Evolutionary conservation across 2,113 vertebrate species (phyloP), one percentile per base, ranked within the genome.

Genomic region (Nettapus auritus): DNA sequence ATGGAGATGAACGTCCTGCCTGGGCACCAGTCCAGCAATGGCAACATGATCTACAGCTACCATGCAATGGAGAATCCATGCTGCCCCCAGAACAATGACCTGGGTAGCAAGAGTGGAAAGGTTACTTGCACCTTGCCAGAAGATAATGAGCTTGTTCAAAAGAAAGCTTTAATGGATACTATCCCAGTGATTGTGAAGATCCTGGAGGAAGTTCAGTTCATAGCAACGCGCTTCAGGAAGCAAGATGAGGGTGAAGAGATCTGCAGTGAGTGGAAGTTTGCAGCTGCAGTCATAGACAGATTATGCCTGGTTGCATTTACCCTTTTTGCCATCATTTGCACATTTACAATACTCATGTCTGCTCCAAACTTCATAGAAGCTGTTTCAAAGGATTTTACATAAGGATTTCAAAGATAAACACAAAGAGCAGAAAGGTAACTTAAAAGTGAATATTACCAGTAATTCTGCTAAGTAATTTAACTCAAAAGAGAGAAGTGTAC

Each of bases 181-280:
- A 53, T 98, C 31, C 98, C 98, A 0, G 98, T 98, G 86, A 98
- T 99, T 14, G 86, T 97, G 77, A 97, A 96, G 87, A 99, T 99
- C 93, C 94, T 99, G 95, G 98, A 98, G 44, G 99, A 99, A 93
- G 98, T 99, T 79, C 98, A 98, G 77, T 99, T 98, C 96, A 98
- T 99, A 44, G 98, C 98, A 1, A 97, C 89, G 84, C 98, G 98
- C 46, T 99, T 99, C 96, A 97, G 98, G 40, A 98, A 98, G 34
- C 98, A 98, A 89, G 99, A 99, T 4, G 98, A 98, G 80, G 98
- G 97, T 4, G 98, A 99, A 91, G 99, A 98, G 12, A 94, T 99
- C 92, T 98, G 98, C 94, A 98, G 98, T 40, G 99, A 99, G 89
- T 99, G 99, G 99, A 99, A 99, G 95, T 99, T 99, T 71, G 99